Conservation (phyloP, 2,113 vertebrate genomes). For the Brachypodius melanocephalos region DNA sequence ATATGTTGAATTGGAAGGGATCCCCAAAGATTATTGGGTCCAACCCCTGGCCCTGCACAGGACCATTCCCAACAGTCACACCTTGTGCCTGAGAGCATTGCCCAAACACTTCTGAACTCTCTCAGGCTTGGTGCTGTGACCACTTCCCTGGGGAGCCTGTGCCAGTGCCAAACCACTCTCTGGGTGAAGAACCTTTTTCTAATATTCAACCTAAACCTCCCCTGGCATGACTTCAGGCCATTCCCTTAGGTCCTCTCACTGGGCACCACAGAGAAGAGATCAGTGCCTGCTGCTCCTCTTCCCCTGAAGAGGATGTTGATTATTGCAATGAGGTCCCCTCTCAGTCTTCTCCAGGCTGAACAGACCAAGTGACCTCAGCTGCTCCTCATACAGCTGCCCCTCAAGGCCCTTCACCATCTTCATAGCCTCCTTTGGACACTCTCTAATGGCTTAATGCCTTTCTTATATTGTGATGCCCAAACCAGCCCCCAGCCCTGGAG, state of each 20-base stretch:
- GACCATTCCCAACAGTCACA: not conserved
- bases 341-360: not conserved
- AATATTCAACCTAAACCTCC: not conserved
- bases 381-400: rapidly evolving
- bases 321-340: rapidly evolving
- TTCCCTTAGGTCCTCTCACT: rapidly evolving
- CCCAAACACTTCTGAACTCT: not conserved
- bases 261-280: not conserved
- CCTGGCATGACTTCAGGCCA: not conserved
- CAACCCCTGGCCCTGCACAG: not conserved
- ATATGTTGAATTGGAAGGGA: not conserved
- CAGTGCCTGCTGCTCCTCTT: not conserved
- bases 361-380: not conserved
- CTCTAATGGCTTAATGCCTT: not conserved
- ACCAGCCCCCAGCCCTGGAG: rapidly evolving
- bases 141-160: not conserved
- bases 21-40: not conserved
- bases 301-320: rapidly evolving
- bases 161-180: not conserved
- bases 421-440: not conserved
- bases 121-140: not conserved
- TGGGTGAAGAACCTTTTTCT: not conserved
- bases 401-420: not conserved
- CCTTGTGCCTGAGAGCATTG: not conserved
- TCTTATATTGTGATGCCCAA: rapidly evolving